Evolutionary conservation across 1,140 invertebrate genomes (phyloP).

Genomic region (Drosophila gunungcola): DNA sequence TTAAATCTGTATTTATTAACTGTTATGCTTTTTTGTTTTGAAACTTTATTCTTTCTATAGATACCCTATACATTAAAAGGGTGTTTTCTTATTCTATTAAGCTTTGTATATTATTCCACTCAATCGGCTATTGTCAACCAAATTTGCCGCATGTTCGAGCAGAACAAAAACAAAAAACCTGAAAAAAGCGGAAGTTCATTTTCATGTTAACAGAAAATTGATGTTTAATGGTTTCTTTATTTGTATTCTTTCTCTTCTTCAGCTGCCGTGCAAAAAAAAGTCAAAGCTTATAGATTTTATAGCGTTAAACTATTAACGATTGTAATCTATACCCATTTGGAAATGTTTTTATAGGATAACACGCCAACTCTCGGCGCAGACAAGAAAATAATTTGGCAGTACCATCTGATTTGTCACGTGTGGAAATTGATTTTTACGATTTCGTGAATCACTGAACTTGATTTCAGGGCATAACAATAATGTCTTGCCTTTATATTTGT

Average conservation of each 20-base stretch:
- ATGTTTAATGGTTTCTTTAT: conserved; percentile 74
- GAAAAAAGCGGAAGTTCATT: conserved; percentile 25
- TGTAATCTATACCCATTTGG: conserved; percentile 51
- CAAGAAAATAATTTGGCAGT: conserved; percentile 10
- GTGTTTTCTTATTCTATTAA: conserved; percentile 3
- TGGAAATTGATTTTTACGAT: conserved; percentile 22
- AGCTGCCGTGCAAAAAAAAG: conserved; percentile 49
- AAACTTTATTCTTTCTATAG: too few relatives aligned
- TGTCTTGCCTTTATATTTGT: background rate
- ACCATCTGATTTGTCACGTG: conserved; percentile 26
- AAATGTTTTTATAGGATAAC: conserved; percentile 17
- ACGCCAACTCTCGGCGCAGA: conserved; percentile 26
- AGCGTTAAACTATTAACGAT: conserved; percentile 49
- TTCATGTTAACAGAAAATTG: conserved; percentile 45
- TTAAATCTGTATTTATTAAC: background rate
- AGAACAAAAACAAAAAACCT: conserved; percentile 7
- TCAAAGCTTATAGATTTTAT: conserved; percentile 36
- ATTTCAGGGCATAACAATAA: conserved; percentile 5
- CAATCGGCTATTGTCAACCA: conserved; percentile 29
- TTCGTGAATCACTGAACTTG: conserved; percentile 41
- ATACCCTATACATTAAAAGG: background rate
- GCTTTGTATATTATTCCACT: background rate
- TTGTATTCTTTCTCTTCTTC: conserved; percentile 20
- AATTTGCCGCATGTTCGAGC: conserved; percentile 43
- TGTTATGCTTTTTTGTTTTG: too few relatives aligned